phyloP scores from a whole-genome alignment of 92 coral and sea anemone species.

The Pocillopora meandrina region DNA sequence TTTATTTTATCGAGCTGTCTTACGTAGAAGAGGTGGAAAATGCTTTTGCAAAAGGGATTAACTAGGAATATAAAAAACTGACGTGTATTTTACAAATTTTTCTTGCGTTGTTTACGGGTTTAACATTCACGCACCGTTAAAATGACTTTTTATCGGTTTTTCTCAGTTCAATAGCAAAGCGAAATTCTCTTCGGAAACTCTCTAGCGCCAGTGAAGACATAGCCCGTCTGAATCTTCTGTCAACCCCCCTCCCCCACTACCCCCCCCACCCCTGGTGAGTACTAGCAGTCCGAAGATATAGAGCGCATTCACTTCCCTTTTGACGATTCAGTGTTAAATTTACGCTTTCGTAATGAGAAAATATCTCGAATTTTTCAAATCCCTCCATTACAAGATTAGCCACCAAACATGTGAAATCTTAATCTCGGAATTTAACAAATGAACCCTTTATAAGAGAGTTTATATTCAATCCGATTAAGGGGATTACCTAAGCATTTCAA shows the following conservation, averaged over 20 bases:
- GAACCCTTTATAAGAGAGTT: too few relatives aligned
- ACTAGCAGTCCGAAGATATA: not conserved
- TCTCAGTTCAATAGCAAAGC: not conserved
- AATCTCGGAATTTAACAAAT: not conserved
- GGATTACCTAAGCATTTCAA: too few relatives aligned
- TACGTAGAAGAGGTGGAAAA: too few relatives aligned
- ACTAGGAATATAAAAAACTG: too few relatives aligned
- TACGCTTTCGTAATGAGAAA: not conserved
- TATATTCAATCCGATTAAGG: too few relatives aligned
- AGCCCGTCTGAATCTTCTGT: too few relatives aligned
- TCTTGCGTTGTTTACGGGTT: too few relatives aligned
- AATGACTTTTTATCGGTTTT: too few relatives aligned
- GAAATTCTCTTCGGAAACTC: not conserved
- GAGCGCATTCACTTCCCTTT: not conserved
- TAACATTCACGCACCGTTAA: too few relatives aligned
- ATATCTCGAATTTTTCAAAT: not conserved
- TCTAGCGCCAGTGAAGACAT: not conserved
- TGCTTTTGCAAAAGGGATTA: too few relatives aligned
- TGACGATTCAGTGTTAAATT: not conserved
- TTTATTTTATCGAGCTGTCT: too few relatives aligned
- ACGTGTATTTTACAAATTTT: too few relatives aligned
- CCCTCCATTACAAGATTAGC: not conserved
- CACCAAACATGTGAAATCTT: not conserved
- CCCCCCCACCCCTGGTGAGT: conserved; percentile 5
- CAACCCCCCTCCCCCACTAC: not conserved